A percentile compares a stretch with the other conserved stretches of the same genome.
Evolutionary conservation across 2,888 invertebrate species (phyloP).

Genomic region (Disparrhopalites patrizii): DNA sequence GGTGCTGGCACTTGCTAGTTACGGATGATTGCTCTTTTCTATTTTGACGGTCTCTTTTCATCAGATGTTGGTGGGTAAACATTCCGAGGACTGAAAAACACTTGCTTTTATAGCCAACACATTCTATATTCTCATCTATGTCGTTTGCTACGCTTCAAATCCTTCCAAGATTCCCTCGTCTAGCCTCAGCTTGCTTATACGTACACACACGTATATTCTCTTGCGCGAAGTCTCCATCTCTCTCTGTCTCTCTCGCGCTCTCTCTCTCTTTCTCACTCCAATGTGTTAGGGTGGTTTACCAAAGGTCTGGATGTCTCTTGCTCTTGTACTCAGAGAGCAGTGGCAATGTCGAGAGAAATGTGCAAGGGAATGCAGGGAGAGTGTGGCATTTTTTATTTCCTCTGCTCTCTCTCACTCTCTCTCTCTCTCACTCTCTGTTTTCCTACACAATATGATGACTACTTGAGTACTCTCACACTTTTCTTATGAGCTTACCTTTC

Average conservation of each 20-base stretch:
- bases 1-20: conserved; percentile 2
- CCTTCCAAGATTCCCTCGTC: not conserved
- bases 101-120: conserved; percentile 28
- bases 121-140: conserved; percentile 25
- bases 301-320: too few relatives aligned
- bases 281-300: too few relatives aligned
- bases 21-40: conserved; percentile 29
- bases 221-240: not conserved
- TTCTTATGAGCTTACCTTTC: conserved; percentile 23
- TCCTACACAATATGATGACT: not conserved
- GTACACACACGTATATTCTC: not conserved
- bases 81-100: conserved; percentile 19
- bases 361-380: too few relatives aligned
- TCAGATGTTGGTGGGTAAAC: conserved; percentile 25
- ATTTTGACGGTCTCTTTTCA: conserved; percentile 27
- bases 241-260: not conserved
- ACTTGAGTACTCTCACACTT: conserved; percentile 2
- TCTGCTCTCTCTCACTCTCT: not conserved
- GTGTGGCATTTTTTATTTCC: not conserved
- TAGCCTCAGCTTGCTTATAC: not conserved
- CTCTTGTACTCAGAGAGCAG: too few relatives aligned
- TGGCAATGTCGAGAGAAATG: too few relatives aligned
- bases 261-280: conserved; percentile 6
- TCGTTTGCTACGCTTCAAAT: conserved; percentile 17
- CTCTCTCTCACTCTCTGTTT: not conserved